Base-by-base conservation (phyloP, 1,140 invertebrate species). In the Papilio aristodemus region DNA sequence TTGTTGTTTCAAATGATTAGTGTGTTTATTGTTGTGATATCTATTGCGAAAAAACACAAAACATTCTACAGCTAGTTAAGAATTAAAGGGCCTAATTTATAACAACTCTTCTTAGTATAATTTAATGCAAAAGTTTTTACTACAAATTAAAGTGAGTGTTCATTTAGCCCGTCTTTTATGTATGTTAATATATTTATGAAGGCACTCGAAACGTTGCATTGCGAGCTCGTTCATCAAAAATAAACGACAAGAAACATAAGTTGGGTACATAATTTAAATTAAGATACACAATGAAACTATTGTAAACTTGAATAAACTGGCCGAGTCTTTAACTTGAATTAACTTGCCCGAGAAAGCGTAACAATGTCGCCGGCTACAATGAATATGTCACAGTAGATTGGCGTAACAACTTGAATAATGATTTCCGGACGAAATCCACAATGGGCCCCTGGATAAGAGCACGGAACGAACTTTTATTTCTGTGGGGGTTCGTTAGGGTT, bases 361-460 rank as follows among this genome's bases (percentile, higher is more conserved):
- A 78, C 73, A 79, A 73, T 80, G 74, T 79, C 73, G 69, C 63
- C 58, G 69, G 59, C 69, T 73, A 81, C 80, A 80, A 86, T 85
- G 80, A 84, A 81, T 75, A 83, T 79, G 84, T 85, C 79, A 71
- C 62, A 69, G 67, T 68, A 68, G 79, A 82, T 85, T 82, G 81
- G 73, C 71, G 75, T 79, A 78, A 80, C 81, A 67, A 78, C 77
- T 81, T 87, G 83, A 87, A 75, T 87, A 85, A 87, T 85, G 82
- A 84, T 81, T 85, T 84, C 78, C 79, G 75, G 64, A 68, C 60
- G 58, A 69, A 72, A 72, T 67, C 50, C 69, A 80, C 72, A 78
- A 80, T 76, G 43, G 27, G 70, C 36, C 70, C 71, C 43, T n/a
- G 38, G 37, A 68, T 58, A 38, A 41, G 54, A 59, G 57, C 57